Conservation (phyloP, 2,113 vertebrate genomes). For the Lepisosteus oculatus region DNA sequence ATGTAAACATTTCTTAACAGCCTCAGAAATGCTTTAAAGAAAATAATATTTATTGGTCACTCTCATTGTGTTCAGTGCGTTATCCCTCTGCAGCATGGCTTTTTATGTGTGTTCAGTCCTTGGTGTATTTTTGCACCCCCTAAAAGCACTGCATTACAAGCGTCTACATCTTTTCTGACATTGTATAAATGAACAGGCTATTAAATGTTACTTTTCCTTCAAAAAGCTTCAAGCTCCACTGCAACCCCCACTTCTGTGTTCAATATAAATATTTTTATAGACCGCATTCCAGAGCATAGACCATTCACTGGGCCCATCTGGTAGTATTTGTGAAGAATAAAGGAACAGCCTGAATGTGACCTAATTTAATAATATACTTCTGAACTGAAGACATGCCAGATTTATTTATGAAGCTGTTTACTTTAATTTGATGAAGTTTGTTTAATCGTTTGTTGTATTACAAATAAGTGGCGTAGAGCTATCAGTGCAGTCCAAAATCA, state of each 20-base stretch:
- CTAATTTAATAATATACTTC: background rate
- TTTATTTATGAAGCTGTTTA: slow-evolving; percentile 10
- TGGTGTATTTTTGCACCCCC: too few relatives aligned
- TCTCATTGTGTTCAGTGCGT: too few relatives aligned
- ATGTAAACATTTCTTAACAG: too few relatives aligned
- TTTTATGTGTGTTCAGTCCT: too few relatives aligned
- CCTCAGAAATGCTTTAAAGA: too few relatives aligned
- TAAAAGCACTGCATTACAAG: too few relatives aligned
- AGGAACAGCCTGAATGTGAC: background rate
- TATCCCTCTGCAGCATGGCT: too few relatives aligned
- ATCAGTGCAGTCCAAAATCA: too few relatives aligned
- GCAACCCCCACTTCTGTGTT: background rate
- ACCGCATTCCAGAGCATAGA: slow-evolving; percentile 6
- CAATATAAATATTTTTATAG: slow-evolving; percentile 21
- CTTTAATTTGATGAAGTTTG: background rate
- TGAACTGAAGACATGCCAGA: background rate
- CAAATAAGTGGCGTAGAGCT: too few relatives aligned
- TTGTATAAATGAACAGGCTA: background rate
- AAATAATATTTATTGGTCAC: too few relatives aligned
- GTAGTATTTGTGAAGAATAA: background rate
- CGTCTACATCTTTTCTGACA: too few relatives aligned
- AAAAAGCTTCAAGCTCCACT: background rate
- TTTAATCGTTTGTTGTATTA: background rate
- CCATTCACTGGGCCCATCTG: slow-evolving; percentile 2
- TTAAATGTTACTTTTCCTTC: slow-evolving; percentile 12